These are phyloP conservation scores for Sturnus vulgaris DNA, from an alignment of 2,113 vertebrate species.

Conservation along the genomic window DNA sequence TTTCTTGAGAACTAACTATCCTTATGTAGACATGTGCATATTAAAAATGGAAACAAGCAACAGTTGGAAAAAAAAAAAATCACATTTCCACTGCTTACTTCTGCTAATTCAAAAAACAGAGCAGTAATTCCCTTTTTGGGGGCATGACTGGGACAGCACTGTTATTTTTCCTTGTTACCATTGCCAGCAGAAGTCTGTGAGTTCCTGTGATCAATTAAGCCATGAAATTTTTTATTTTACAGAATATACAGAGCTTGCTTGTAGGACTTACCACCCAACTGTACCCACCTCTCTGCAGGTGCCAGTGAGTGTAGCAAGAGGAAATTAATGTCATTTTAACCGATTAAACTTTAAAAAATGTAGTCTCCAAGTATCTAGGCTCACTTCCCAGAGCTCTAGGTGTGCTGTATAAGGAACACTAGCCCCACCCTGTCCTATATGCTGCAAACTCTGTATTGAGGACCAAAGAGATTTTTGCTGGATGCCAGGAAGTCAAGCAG, in stretches of 20 bases:
- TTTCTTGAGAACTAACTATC: background rate
- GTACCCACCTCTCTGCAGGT: background rate
- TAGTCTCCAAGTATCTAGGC: background rate
- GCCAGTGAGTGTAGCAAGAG: background rate
- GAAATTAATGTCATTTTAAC: background rate
- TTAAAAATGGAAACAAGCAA: background rate
- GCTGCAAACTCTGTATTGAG: background rate
- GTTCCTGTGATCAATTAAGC: background rate
- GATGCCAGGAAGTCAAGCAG: background rate
- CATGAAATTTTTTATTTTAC: background rate
- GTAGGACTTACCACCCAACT: background rate
- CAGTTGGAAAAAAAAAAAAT: background rate
- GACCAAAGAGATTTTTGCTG: background rate
- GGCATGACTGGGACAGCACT: too few species aligned
- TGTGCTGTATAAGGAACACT: background rate
- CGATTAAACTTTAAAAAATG: background rate
- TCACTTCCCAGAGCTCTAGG: background rate
- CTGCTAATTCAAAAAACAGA: background rate
- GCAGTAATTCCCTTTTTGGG: background rate
- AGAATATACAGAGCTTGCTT: background rate
- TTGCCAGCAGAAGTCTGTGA: background rate
- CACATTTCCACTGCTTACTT: background rate
- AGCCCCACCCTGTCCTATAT: background rate
- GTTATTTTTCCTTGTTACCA: background rate
- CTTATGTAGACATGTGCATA: background rate